A percentile compares a stretch with the other conserved stretches of the same genome.
Evolutionary conservation across 2,113 vertebrate species (phyloP).

Genomic region (Labrus mixtus): DNA sequence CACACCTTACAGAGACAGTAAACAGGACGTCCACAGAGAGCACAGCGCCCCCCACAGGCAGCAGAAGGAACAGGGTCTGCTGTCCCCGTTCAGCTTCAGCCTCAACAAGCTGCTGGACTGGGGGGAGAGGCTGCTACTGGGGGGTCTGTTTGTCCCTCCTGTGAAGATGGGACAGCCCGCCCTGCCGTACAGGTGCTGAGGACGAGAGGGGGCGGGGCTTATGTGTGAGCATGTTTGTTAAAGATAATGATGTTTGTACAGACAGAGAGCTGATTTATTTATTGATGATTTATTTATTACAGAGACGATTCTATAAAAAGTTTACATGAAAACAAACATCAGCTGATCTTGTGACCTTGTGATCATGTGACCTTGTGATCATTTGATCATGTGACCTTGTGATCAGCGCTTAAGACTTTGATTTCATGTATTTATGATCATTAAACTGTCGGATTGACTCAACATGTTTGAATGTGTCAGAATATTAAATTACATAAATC

Average conservation of each 20-base stretch:
- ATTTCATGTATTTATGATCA: too few relatives aligned
- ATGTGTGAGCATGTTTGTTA: conserved; percentile 34
- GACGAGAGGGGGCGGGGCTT: neutral
- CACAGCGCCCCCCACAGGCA: neutral
- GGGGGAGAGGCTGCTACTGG: conserved; percentile 82
- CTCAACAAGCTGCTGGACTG: conserved; percentile 82
- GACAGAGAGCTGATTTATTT: conserved; percentile 47
- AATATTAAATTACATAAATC: too few relatives aligned
- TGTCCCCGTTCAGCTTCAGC: conserved; percentile 77
- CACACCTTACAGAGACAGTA: neutral
- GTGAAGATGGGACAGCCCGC: conserved; percentile 79
- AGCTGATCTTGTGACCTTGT: too few relatives aligned
- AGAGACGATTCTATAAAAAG: conserved; percentile 32
- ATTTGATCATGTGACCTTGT: too few relatives aligned
- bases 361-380: too few relatives aligned
- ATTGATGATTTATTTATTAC: conserved; percentile 51
- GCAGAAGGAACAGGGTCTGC: conserved; percentile 47
- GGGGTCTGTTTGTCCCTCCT: conserved; percentile 71
- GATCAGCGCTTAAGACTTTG: too few relatives aligned
- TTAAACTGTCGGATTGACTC: too few relatives aligned
- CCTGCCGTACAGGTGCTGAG: conserved; percentile 79
- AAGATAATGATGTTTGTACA: conserved; percentile 23
- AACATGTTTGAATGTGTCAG: too few relatives aligned
- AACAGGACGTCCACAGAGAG: neutral
- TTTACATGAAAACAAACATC: too few relatives aligned